phyloP scores from a whole-genome alignment of 2,797 vertebrate species.

The Alauda arvensis region DNA sequence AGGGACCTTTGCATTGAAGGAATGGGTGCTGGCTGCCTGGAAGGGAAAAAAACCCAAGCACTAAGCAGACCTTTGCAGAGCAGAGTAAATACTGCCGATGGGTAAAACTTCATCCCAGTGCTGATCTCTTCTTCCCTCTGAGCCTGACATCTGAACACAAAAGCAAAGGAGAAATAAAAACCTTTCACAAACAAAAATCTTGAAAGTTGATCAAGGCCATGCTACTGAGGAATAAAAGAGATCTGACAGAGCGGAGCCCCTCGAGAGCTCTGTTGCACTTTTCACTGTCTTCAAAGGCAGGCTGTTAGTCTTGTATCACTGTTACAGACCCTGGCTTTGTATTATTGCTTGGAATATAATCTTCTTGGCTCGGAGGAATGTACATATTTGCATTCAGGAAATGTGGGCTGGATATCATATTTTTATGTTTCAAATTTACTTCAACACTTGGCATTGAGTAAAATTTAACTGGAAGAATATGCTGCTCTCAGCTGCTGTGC shows the following conservation, averaged over 20 bases:
- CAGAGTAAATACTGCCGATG: conserved; percentile 12
- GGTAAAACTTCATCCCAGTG: conserved; percentile 33
- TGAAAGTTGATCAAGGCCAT: conserved; percentile 57
- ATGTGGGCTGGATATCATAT: conserved; percentile 45
- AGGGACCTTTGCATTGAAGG: not conserved
- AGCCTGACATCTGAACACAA: conserved; percentile 51
- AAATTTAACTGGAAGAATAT: conserved; percentile 30
- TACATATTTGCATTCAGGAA: conserved; percentile 64
- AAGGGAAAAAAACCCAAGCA: rapidly evolving
- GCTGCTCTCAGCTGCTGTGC: not conserved
- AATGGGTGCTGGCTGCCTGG: not conserved
- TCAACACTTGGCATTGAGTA: conserved; percentile 9
- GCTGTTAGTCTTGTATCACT: conserved; percentile 48
- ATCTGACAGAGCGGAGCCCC: conserved; percentile 50
- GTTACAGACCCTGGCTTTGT: conserved; percentile 56
- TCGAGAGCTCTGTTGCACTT: conserved; percentile 55
- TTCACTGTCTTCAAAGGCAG: conserved; percentile 59
- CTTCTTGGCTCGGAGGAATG: conserved; percentile 50
- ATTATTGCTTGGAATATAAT: conserved; percentile 55
- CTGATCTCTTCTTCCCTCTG: conserved; percentile 25
- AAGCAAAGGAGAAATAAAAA: conserved; percentile 52
- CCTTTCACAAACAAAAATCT: conserved; percentile 58
- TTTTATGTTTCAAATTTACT: conserved; percentile 49
- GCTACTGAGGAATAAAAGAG: conserved; percentile 54
- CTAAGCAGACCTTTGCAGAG: not conserved